Evolutionary conservation across 2,113 vertebrate species (phyloP).

Genomic region (Crocuta crocuta): DNA sequence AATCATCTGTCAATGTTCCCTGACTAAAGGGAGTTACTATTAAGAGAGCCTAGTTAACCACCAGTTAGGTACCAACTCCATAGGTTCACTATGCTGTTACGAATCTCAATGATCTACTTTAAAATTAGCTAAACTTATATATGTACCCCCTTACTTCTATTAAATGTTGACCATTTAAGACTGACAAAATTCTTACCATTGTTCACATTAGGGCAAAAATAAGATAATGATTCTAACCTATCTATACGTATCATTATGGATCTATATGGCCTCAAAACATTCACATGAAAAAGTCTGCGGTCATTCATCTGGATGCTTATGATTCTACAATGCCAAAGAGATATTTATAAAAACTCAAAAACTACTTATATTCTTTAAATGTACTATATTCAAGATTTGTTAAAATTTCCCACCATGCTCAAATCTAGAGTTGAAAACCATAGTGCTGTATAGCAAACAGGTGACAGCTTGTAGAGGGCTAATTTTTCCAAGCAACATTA

Average conservation of each 20-base stretch:
- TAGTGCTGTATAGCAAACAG: background rate
- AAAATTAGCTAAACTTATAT: conserved; percentile 33
- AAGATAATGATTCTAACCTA: background rate
- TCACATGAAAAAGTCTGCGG: background rate
- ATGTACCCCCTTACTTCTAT: background rate
- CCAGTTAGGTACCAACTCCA: background rate
- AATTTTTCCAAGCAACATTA: background rate
- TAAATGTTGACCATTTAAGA: conserved; percentile 12
- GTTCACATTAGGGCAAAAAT: background rate
- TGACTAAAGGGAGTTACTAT: background rate
- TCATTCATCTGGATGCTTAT: background rate
- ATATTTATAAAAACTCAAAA: background rate
- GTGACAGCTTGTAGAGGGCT: background rate
- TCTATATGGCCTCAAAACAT: background rate
- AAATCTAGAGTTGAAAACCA: background rate
- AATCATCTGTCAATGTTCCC: background rate
- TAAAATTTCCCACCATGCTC: background rate
- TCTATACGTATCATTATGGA: background rate
- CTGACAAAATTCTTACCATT: background rate
- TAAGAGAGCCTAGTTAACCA: background rate
- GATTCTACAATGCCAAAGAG: conserved; percentile 8
- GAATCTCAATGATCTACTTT: background rate
- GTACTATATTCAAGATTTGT: background rate
- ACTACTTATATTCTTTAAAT: background rate
- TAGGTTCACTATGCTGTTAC: background rate